phyloP scores from a whole-genome alignment of 1,140 invertebrate genomes.

The Trinorchestia longiramus region DNA sequence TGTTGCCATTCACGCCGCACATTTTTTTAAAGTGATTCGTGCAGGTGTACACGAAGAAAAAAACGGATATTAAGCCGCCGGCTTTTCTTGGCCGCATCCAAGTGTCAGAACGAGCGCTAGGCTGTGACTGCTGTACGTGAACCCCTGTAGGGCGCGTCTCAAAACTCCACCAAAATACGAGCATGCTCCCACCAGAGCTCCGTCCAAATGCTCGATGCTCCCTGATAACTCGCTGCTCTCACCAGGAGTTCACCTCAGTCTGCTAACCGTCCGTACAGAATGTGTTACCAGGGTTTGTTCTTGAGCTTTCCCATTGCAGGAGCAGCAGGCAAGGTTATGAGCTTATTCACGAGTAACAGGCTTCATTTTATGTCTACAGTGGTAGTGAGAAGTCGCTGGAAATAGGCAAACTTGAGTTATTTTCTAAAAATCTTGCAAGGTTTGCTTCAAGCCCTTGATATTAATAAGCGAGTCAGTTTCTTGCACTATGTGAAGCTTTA shows the following conservation, averaged over 20 bases:
- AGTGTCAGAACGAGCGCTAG: neutral
- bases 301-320: neutral
- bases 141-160: neutral
- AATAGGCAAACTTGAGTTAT: neutral
- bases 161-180: conserved; percentile 8
- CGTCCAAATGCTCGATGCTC: neutral
- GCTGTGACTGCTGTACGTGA: neutral
- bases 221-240: neutral
- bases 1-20: neutral
- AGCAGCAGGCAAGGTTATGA: neutral
- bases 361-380: neutral
- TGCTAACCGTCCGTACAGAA: neutral
- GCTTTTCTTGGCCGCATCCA: neutral
- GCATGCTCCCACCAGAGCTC: neutral
- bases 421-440: too few species aligned
- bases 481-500: too few species aligned
- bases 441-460: neutral
- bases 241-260: neutral
- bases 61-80: neutral
- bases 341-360: neutral
- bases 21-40: neutral
- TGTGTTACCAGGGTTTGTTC: neutral
- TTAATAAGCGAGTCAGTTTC: neutral
- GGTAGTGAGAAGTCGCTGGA: neutral
- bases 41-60: neutral